Percentiles rank a stretch among this genome's conserved stretches.
Conservation (phyloP, 2,888 invertebrate genomes). For the Aplocera efformata region DNA sequence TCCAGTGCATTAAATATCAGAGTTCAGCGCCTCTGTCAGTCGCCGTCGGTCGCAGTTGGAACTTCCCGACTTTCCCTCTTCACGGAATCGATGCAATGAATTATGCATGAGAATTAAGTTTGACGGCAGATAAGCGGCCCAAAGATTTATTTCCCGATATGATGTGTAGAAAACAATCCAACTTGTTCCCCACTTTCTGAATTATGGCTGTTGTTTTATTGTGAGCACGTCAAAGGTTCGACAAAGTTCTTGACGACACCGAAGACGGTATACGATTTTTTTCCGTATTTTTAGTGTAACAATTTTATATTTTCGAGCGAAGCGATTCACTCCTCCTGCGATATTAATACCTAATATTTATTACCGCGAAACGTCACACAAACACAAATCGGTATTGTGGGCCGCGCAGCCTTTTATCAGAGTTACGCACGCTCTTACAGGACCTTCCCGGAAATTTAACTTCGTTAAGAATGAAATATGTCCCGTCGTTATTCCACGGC, state of each 20-base stretch:
- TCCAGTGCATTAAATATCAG: too few species aligned
- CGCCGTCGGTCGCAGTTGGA: slow-evolving; percentile 48
- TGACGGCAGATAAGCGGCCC: slow-evolving; percentile 74
- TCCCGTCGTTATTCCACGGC: slow-evolving; percentile 75
- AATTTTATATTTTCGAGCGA: background rate
- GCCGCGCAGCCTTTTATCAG: slow-evolving; percentile 70
- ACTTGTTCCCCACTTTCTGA: slow-evolving; percentile 72
- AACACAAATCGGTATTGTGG: slow-evolving; percentile 59
- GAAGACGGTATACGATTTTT: slow-evolving; percentile 18
- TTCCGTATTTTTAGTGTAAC: slow-evolving; percentile 16
- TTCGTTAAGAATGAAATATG: slow-evolving; percentile 80
- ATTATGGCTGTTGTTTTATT: slow-evolving; percentile 75
- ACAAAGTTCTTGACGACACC: slow-evolving; percentile 42
- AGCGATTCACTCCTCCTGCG: slow-evolving; percentile 5
- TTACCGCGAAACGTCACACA: slow-evolving; percentile 40
- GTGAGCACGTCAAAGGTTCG: slow-evolving; percentile 61
- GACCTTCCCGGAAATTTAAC: slow-evolving; percentile 77
- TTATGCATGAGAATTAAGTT: slow-evolving; percentile 79
- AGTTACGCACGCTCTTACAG: slow-evolving; percentile 75
- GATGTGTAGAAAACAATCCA: slow-evolving; percentile 78
- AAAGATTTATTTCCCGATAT: slow-evolving; percentile 78
- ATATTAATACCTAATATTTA: slow-evolving; percentile 32
- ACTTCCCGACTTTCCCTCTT: slow-evolving; percentile 68
- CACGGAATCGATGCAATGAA: slow-evolving; percentile 70
- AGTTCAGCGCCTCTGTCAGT: slow-evolving; percentile 21